Evolutionary conservation across 2,888 invertebrate species (phyloP), one percentile per base, ranked within the genome.

Genomic region (Rhamphomyia laevipes): DNA sequence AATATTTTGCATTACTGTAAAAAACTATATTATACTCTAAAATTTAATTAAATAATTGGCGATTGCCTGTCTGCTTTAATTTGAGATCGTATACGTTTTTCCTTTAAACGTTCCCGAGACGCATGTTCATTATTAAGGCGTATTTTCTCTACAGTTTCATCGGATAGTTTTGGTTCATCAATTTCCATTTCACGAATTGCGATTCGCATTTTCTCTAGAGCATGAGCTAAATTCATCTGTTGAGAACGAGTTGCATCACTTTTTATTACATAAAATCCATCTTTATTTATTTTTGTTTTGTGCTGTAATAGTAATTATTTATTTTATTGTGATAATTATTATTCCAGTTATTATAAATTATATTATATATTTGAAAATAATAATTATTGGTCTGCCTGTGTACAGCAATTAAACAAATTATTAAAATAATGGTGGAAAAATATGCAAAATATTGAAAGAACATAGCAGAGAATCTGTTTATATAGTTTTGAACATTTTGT

Each of bases 181-280:
- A 62, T 59, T 58, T 78, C 74, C 9, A 77, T 76, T 52, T 77
- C 71, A 52, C 86, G 73, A 48, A 97, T 82, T 50, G 87, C 70
- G 9, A 73, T 73, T 23, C 96, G 75, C 9, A 97, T 70, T 66
- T 90, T 92, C 63, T 89, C 84, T 62, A 97, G 69, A 54, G 93
- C 93, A 71, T 97, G 93, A 0, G 95, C 96, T 55, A 93, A 70
- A 71, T 97, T 97, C 56, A 96, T 70, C 58, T 91, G 85, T 65
- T 94, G 93, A 0, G 86, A 89, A 47, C 95, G 77, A 0, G 96
- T 97, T 49, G 83, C 67, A 57, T 97, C 96, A 0, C 96, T 97
- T 48, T 82, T 81, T 15, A 96, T 74, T n/a, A 94, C 75, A 51
- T 91, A 73, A 68, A 80, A 88, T 0, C 95, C 95, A 6, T 92